phyloP scores from a whole-genome alignment of 2,888 invertebrate species.

The Drosophila parthenogenetica region DNA sequence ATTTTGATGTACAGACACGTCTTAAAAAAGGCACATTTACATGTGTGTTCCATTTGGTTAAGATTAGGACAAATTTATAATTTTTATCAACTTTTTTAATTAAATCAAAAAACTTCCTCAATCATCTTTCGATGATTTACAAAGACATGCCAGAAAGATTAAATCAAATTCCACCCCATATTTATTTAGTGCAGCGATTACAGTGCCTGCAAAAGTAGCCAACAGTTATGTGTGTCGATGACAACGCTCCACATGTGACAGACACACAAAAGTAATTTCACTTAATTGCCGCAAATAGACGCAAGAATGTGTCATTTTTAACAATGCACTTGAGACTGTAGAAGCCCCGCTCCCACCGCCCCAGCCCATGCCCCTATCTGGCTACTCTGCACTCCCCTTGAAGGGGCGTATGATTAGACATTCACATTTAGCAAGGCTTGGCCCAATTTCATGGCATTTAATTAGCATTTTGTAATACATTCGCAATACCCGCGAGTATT shows the following conservation, averaged over 20 bases:
- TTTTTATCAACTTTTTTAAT: no score
- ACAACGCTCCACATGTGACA: conserved; percentile 38
- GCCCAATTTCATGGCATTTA: conserved; percentile 72
- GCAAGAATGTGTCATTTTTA: conserved; percentile 61
- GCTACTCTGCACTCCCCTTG: conserved; percentile 2
- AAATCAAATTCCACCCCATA: no score
- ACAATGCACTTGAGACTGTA: conserved; percentile 60
- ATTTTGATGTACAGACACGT: not conserved
- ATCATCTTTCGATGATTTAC: no score
- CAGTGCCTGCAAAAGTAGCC: not conserved
- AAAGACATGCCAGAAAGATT: not conserved
- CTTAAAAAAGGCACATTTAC: no score
- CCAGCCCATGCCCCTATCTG: conserved; percentile 19
- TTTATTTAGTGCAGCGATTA: not conserved
- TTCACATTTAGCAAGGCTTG: conserved; percentile 66
- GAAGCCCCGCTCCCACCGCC: conserved; percentile 10
- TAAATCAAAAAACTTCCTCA: no score
- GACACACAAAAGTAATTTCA: conserved; percentile 58
- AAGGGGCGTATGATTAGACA: conserved; percentile 67
- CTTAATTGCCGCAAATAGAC: conserved; percentile 73
- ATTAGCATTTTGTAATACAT: conserved; percentile 79
- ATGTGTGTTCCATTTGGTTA: no score
- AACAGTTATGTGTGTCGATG: conserved; percentile 23
- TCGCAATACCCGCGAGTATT: conserved; percentile 72
- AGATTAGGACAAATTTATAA: no score